These are phyloP conservation scores for Tetranychus piercei DNA, from an alignment of 2,888 invertebrate genomes.

Conservation along the genomic window DNA sequence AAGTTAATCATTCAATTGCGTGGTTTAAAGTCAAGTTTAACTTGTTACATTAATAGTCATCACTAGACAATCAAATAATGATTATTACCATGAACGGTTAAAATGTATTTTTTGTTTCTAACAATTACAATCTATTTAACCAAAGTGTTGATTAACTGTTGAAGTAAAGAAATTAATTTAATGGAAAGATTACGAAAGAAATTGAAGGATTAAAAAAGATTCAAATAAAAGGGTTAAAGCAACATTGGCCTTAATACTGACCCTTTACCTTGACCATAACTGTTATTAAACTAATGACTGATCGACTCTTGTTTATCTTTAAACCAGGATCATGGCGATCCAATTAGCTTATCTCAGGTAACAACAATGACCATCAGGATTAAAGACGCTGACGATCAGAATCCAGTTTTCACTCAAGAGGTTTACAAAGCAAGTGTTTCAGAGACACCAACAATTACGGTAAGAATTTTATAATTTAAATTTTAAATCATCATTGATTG, in stretches of 20 bases:
- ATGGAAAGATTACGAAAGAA: not conserved
- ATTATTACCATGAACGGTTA: too few relatives aligned
- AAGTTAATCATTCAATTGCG: not conserved
- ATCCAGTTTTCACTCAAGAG: conserved; percentile 60
- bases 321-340: conserved; percentile 56
- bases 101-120: not conserved
- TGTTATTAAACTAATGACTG: not conserved
- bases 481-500: not conserved
- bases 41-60: too few relatives aligned
- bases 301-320: not conserved
- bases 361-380: conserved; percentile 52
- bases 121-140: not conserved
- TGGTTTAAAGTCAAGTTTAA: conserved; percentile 12
- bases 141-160: not conserved
- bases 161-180: not conserved
- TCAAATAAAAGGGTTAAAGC: not conserved
- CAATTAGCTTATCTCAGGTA: conserved; percentile 47
- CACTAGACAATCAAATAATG: too few relatives aligned
- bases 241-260: not conserved
- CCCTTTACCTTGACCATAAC: not conserved
- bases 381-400: conserved; percentile 34
- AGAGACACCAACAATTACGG: conserved; percentile 56
- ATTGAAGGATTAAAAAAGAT: not conserved
- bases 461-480: conserved; percentile 34
- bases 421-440: conserved; percentile 58